Evolutionary conservation across 2,113 vertebrate genomes (phyloP).

Genomic region (Caracal caracal): DNA sequence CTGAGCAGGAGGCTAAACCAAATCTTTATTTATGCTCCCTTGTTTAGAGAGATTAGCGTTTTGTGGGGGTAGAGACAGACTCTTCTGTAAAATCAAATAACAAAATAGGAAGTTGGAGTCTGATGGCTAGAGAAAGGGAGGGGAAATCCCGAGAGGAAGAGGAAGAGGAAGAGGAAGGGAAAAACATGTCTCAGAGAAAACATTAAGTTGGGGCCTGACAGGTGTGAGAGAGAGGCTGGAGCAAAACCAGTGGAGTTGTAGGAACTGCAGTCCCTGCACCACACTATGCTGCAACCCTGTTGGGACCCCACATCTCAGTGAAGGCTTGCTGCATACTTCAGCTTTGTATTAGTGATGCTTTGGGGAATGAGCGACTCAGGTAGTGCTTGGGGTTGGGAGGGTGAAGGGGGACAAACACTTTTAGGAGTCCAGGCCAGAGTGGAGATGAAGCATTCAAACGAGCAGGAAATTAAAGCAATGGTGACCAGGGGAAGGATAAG

Average conservation of each 20-base stretch:
- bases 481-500: background rate
- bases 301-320: background rate
- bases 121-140: background rate
- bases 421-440: background rate
- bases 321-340: background rate
- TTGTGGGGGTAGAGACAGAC: background rate
- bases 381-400: background rate
- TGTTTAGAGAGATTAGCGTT: background rate
- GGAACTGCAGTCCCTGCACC: background rate
- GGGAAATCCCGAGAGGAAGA: background rate
- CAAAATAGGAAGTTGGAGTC: background rate
- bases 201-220: background rate
- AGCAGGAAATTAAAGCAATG: conserved; percentile 24
- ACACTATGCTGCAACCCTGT: too few relatives aligned
- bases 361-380: background rate
- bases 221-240: background rate
- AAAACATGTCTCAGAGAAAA: background rate
- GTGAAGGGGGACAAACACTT: background rate
- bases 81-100: background rate
- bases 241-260: background rate
- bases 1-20: background rate
- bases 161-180: conserved; percentile 25
- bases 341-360: background rate
- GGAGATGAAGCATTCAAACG: background rate
- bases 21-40: background rate